Conservation (phyloP, 2,113 vertebrate genomes). For the Oenanthe oenanthe region DNA sequence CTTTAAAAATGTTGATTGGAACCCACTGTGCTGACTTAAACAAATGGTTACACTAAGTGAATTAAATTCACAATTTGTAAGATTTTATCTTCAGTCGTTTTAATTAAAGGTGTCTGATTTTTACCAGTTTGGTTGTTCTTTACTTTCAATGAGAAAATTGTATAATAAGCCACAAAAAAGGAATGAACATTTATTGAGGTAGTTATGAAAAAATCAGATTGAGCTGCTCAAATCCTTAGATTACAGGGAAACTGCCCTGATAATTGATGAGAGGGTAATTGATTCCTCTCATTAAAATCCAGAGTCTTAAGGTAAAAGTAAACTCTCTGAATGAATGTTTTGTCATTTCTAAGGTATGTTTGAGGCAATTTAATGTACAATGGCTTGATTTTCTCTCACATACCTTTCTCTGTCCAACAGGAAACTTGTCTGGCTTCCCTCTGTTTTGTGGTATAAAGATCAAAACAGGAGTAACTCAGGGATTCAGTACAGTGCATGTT, state of each 20-base stretch:
- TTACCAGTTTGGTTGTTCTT: not conserved
- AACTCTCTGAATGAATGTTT: not conserved
- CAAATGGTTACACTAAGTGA: not conserved
- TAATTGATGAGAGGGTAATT: not conserved
- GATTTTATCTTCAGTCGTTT: not conserved
- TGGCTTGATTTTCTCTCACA: not conserved
- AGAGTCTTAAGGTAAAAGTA: not conserved
- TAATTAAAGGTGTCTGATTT: constrained; percentile 34
- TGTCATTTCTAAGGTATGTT: not conserved
- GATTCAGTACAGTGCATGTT: not conserved
- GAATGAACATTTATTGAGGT: not conserved
- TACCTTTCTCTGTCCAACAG: not conserved
- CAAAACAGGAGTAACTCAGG: not conserved
- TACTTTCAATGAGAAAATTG: not conserved
- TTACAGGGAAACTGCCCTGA: not conserved
- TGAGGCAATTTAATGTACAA: not conserved
- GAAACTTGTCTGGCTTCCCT: not conserved
- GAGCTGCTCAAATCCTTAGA: not conserved
- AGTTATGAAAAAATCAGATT: not conserved
- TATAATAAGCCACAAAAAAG: not conserved
- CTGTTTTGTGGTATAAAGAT: not conserved
- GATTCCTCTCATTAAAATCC: not conserved
- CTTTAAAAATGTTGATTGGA: constrained; percentile 18
- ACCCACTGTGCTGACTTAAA: constrained; percentile 9
- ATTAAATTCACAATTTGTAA: not conserved